phyloP scores from a whole-genome alignment of 2,888 invertebrate genomes.

The Drosophila tanythrix region DNA sequence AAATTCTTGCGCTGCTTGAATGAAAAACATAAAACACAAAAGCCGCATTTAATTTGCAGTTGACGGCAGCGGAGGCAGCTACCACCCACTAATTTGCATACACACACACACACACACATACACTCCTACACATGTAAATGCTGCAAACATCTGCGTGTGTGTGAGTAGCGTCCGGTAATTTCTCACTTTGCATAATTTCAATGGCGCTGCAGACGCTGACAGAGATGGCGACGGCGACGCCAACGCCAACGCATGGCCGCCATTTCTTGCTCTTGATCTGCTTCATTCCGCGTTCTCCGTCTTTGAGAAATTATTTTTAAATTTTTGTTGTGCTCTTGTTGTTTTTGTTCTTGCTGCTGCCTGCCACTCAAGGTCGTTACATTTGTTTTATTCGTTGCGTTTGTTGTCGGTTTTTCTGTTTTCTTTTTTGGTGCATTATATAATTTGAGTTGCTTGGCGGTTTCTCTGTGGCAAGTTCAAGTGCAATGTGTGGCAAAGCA shows the following conservation, averaged over 20 bases:
- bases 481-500: slow-evolving; percentile 60
- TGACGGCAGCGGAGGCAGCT: not conserved
- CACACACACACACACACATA: slow-evolving; percentile 15
- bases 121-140: slow-evolving; percentile 5
- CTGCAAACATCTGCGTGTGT: slow-evolving; percentile 1
- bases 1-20: slow-evolving; percentile 26
- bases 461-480: slow-evolving; percentile 74
- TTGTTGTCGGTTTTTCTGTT: slow-evolving; percentile 26
- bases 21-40: slow-evolving; percentile 16
- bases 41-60: slow-evolving; percentile 23
- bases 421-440: slow-evolving; percentile 60
- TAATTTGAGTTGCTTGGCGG: slow-evolving; percentile 70
- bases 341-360: slow-evolving; percentile 38
- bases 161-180: slow-evolving; percentile 45
- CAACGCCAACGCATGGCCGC: slow-evolving; percentile 56
- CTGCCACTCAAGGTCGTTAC: slow-evolving; percentile 70
- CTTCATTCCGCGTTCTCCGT: slow-evolving; percentile 49
- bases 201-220: slow-evolving; percentile 40
- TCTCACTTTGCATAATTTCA: slow-evolving; percentile 73
- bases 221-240: slow-evolving; percentile 26
- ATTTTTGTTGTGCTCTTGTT: slow-evolving; percentile 59
- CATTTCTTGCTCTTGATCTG: slow-evolving; percentile 65
- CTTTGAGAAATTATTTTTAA: slow-evolving; percentile 79
- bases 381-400: slow-evolving; percentile 70
- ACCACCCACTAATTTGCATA: slow-evolving; percentile 32